These are phyloP conservation scores for Gnathonemus longibarbis DNA, from an alignment of 2,113 vertebrate species.

Conservation along the genomic window DNA sequence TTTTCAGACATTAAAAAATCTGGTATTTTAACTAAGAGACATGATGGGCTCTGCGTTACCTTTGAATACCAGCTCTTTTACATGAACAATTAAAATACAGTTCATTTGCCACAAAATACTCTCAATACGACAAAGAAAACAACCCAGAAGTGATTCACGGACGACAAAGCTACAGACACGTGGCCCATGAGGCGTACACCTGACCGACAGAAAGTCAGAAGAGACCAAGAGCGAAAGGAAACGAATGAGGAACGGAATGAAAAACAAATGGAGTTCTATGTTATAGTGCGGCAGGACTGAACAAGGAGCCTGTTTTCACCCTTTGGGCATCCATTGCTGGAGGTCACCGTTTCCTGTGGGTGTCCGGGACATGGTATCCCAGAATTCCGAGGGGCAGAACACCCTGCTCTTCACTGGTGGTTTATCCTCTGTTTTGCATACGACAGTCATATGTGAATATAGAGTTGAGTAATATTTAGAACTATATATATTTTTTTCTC, in stretches of 20 bases:
- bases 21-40: not conserved
- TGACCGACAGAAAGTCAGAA: slow-evolving; percentile 33
- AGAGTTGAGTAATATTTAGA: slow-evolving; percentile 62
- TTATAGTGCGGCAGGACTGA: slow-evolving; percentile 19
- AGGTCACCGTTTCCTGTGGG: not conserved
- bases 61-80: slow-evolving; percentile 60
- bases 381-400: not conserved
- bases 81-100: slow-evolving; percentile 42
- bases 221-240: slow-evolving; percentile 32
- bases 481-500: slow-evolving; percentile 32
- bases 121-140: slow-evolving; percentile 34
- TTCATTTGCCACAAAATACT: slow-evolving; percentile 47
- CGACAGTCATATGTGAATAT: slow-evolving; percentile 75
- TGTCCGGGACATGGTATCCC: not conserved
- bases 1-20: slow-evolving; percentile 18
- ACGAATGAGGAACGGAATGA: slow-evolving; percentile 32
- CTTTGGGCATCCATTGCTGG: slow-evolving; percentile 15
- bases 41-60: slow-evolving; percentile 45
- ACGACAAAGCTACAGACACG: slow-evolving; percentile 47
- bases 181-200: not conserved
- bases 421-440: slow-evolving; percentile 63
- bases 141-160: slow-evolving; percentile 44
- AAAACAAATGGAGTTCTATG: slow-evolving; percentile 25
- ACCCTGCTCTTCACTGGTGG: slow-evolving; percentile 57
- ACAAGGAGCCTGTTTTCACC: slow-evolving; percentile 41